Percentiles rank a stretch among this genome's conserved stretches.
phyloP scores from a whole-genome alignment of 2,797 vertebrate genomes.

The Dendrocincla fuliginosa region DNA sequence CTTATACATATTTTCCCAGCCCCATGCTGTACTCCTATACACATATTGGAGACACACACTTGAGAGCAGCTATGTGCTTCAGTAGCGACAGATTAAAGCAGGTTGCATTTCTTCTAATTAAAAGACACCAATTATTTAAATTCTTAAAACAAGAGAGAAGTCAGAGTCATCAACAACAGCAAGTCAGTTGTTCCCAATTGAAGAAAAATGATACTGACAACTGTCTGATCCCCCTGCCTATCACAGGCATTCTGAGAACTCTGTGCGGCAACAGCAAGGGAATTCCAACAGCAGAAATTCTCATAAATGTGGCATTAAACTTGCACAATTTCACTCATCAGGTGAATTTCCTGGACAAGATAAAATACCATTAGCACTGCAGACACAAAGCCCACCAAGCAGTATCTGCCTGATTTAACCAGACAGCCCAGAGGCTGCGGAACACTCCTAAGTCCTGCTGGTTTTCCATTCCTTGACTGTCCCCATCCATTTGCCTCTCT shows the following conservation, averaged over 20 bases:
- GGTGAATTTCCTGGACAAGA: not conserved
- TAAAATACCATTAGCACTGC: not conserved
- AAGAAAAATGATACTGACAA: not conserved
- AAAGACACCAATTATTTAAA: not conserved
- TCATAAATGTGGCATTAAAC: constrained; percentile 4
- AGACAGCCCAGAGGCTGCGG: not conserved
- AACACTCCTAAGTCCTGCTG: not conserved
- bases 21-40: not conserved
- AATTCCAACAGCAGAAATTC: not conserved
- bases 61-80: not conserved
- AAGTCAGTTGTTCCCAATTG: not conserved
- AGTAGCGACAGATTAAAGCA: not conserved
- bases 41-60: not conserved
- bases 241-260: not conserved
- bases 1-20: not conserved
- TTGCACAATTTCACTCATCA: not conserved
- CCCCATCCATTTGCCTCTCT: not conserved
- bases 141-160: not conserved
- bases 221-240: not conserved
- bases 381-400: not conserved
- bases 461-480: not conserved
- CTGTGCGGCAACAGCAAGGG: not conserved
- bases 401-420: not conserved
- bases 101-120: not conserved
- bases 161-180: not conserved